phyloP scores from a whole-genome alignment of 1,140 invertebrate genomes.

The Zaprionus taronus region DNA sequence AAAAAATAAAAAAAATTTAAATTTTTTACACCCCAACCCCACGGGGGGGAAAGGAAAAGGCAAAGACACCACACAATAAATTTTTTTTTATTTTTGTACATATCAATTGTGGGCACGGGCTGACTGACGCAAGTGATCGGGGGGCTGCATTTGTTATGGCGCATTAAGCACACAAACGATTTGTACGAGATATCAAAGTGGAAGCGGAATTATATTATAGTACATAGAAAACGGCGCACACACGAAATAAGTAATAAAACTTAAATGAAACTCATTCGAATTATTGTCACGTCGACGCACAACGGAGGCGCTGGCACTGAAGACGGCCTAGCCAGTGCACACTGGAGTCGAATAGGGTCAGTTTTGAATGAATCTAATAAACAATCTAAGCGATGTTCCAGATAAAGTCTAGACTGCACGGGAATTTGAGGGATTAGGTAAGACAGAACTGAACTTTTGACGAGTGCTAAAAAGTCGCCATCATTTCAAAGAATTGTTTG shows the following conservation, averaged over 20 bases:
- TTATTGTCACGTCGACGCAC: conserved; percentile 65
- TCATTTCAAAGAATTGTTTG: not conserved
- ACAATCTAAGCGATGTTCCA: not conserved
- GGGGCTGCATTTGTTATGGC: conserved; percentile 72
- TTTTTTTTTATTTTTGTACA: no score
- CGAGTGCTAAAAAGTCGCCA: not conserved
- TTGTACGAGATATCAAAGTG: conserved; percentile 67
- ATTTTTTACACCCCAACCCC: no score
- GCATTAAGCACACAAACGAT: conserved; percentile 69
- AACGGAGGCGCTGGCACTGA: conserved; percentile 42
- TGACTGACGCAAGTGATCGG: conserved; percentile 61
- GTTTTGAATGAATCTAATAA: conserved; percentile 17
- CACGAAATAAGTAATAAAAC: conserved; percentile 47
- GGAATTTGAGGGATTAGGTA: not conserved
- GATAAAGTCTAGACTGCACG: not conserved
- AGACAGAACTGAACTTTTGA: not conserved
- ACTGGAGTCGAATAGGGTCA: conserved; percentile 27
- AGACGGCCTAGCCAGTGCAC: conserved; percentile 32
- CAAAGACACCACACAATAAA: no score
- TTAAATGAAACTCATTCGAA: conserved; percentile 66
- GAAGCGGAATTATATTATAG: conserved; percentile 51
- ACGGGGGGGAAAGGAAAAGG: no score
- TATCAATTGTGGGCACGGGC: conserved; percentile 23
- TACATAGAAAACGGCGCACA: conserved; percentile 43
- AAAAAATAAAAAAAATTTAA: no score